phyloP scores from a whole-genome alignment of 2,797 vertebrate genomes.

The Rhincodon typus region DNA sequence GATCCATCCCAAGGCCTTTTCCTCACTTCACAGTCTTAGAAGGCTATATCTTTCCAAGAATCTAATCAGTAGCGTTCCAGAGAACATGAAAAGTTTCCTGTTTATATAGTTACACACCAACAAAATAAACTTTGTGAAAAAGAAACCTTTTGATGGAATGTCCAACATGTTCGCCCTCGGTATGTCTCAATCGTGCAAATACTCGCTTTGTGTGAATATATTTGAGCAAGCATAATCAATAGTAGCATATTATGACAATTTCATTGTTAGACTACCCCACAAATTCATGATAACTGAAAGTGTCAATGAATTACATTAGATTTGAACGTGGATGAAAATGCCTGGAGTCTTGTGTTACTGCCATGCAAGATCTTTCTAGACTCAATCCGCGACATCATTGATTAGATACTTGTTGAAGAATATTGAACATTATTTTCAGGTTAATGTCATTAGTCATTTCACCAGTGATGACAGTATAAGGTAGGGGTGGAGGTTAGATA shows the following conservation, averaged over 20 bases:
- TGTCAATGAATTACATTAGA: not conserved
- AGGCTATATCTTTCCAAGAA: constrained; percentile 24
- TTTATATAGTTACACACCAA: too few relatives aligned
- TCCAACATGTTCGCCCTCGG: constrained; percentile 30
- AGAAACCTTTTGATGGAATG: constrained; percentile 4
- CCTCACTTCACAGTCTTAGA: not conserved
- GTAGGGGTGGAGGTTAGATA: too few relatives aligned
- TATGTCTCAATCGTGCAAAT: not conserved
- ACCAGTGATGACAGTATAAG: not conserved
- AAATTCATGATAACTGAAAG: not conserved
- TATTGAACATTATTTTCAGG: not conserved
- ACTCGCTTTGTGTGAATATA: not conserved
- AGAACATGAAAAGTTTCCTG: too few relatives aligned
- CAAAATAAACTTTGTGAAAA: constrained; percentile 30
- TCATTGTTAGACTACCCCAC: not conserved
- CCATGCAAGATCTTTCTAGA: not conserved
- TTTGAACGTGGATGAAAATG: not conserved
- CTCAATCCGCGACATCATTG: not conserved
- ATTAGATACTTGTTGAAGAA: not conserved
- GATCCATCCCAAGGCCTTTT: constrained; percentile 7
- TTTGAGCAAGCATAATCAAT: too few relatives aligned
- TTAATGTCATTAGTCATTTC: not conserved
- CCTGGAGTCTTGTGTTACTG: not conserved
- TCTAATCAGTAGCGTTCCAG: not conserved
- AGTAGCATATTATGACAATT: too few relatives aligned